These are phyloP conservation scores for Sminthurides bifidus DNA, from an alignment of 1,140 invertebrate genomes.

Conservation along the genomic window DNA sequence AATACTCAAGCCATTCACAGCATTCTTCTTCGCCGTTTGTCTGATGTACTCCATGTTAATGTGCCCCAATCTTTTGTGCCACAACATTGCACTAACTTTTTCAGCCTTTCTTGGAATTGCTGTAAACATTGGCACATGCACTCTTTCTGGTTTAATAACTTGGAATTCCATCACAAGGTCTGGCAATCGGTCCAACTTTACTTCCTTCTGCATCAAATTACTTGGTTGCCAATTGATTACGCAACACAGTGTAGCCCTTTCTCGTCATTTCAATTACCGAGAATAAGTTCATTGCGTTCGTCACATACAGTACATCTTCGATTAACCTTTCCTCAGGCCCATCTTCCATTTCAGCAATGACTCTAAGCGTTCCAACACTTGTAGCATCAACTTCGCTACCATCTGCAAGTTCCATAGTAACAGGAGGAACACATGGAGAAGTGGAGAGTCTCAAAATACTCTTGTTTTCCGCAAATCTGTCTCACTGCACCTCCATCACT, in stretches of 20 bases:
- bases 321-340: neutral
- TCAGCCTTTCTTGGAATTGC: too few species aligned
- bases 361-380: neutral
- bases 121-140: neutral
- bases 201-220: neutral
- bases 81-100: neutral
- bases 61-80: constrained; percentile 12
- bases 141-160: neutral
- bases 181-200: neutral
- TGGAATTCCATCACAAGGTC: neutral
- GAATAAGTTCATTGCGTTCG: constrained; percentile 16
- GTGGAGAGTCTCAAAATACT: too few species aligned
- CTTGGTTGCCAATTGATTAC: neutral
- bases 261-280: constrained; percentile 18
- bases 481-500: too few species aligned
- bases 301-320: constrained; percentile 9
- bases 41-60: constrained; percentile 16
- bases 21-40: constrained; percentile 6
- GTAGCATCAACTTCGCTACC: too few species aligned
- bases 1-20: constrained; percentile 3
- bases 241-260: constrained; percentile 9
- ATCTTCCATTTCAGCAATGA: neutral
- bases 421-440: too few species aligned
- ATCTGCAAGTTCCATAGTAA: too few species aligned
- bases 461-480: too few species aligned